phyloP scores from a whole-genome alignment of 23 tunicate species.

The Botrylloides violaceus region DNA sequence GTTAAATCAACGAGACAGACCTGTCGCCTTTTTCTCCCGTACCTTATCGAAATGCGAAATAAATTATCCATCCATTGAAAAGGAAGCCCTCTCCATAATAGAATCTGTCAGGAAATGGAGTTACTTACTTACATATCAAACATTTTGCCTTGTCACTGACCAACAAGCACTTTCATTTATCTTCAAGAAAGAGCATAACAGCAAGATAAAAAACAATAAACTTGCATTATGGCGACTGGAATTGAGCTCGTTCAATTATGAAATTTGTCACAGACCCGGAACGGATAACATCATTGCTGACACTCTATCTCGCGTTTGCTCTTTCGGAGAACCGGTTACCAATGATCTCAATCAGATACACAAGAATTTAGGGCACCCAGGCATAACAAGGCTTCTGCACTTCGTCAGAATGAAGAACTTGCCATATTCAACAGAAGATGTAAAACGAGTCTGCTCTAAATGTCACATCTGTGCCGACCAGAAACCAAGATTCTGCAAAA shows the following conservation, averaged over 20 bases:
- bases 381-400: background rate
- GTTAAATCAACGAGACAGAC: too few species aligned
- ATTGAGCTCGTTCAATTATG: slow-evolving; percentile 14
- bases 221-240: slow-evolving; percentile 25
- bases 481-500: background rate
- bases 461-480: background rate
- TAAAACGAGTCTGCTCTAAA: background rate
- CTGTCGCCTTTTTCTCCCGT: too few species aligned
- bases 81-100: slow-evolving; percentile 29
- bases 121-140: slow-evolving; percentile 16
- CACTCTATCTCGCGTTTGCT: slow-evolving; percentile 15
- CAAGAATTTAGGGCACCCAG: background rate
- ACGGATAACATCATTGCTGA: slow-evolving; percentile 15
- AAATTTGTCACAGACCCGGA: slow-evolving; percentile 18
- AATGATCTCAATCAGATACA: too few species aligned
- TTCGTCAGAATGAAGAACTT: background rate
- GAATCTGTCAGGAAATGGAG: slow-evolving; percentile 39
- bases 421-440: background rate
- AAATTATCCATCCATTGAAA: slow-evolving; percentile 30
- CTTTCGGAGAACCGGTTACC: slow-evolving; percentile 10
- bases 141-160: slow-evolving; percentile 21
- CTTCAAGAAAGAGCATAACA: slow-evolving; percentile 7
- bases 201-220: slow-evolving; percentile 26
- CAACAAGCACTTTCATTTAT: slow-evolving; percentile 31
- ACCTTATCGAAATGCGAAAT: too few species aligned